Evolutionary conservation across 2,113 vertebrate genomes (phyloP), one percentile per base, ranked within the genome.

Genomic region (Amblyopsis rosae): DNA sequence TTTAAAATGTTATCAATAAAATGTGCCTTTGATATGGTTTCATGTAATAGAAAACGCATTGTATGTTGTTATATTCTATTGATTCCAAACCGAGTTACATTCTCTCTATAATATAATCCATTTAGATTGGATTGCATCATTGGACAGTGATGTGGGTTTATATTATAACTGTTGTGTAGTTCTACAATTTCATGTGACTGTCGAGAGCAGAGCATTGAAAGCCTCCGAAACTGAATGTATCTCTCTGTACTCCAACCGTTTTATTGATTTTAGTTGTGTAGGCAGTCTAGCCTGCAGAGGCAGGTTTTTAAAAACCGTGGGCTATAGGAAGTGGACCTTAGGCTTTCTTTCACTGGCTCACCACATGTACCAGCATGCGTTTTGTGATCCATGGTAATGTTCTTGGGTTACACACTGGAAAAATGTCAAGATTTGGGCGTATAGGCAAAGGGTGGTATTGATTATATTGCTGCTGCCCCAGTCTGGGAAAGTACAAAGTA

Each of bases 121-220:
- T 73, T 85, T 85, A 58, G 78, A 53, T 69, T 59, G 63, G 48
- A 69, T 85, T 83, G 75, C 82, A 81, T 87, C 55, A 57, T 32
- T 74, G 80, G 74, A 73, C 69, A 64, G 58, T 46, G 2, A 50
- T 10, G 19, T 33, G 70, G 33, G 32, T 74, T 61, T 59, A 16
- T 56, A 53, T 74, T 76, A 47, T 19, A 41, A 60, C 49, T 51
- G 35, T 56, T 11, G 69, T 75, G 17, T 17, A 51, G 33, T 62
- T 47, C 47, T 59, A 33, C 51, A n/a, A 17, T 72, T 60, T 62
- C 62, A 4, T 64, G 76, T 69, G 61, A 26, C 35, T 64, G 6
- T 71, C n/a, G 59, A 58, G 62, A 69, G 12, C 2, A 33, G 58
- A 82, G 59, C 68, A 72, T 60, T 53, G 32, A 45, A 59, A 75